Percentiles rank a stretch among this genome's conserved stretches.
Conservation (phyloP, 1,140 invertebrate genomes). For the Trichogramma pretiosum region DNA sequence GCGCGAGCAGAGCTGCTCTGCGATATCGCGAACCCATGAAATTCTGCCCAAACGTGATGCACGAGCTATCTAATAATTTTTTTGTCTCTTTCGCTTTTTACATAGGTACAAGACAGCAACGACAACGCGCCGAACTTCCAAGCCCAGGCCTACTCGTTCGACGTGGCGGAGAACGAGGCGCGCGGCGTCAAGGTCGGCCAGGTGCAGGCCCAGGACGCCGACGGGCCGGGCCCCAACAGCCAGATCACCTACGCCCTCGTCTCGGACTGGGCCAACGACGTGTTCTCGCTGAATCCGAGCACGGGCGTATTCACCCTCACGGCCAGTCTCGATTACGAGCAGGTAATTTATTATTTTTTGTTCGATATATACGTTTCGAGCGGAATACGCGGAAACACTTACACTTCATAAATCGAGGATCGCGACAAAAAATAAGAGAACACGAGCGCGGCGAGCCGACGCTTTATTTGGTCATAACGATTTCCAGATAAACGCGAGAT, state of each 20-base stretch:
- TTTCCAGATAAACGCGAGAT: too few relatives aligned
- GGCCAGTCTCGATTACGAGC: slow-evolving; percentile 84
- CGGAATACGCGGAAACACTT: too few relatives aligned
- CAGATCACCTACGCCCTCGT: slow-evolving; percentile 81
- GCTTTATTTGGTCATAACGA: too few relatives aligned
- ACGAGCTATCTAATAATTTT: too few relatives aligned
- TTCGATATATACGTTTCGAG: too few relatives aligned
- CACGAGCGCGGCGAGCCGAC: too few relatives aligned
- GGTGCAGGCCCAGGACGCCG: slow-evolving; percentile 73
- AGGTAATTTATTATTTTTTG: too few relatives aligned
- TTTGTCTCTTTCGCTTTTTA: slow-evolving; percentile 18
- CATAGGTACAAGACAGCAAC: slow-evolving; percentile 87
- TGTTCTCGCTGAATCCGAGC: slow-evolving; percentile 84
- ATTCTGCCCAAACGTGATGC: too few relatives aligned
- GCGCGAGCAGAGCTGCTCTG: too few relatives aligned
- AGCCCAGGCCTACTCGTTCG: slow-evolving; percentile 77
- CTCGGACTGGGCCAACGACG: slow-evolving; percentile 88
- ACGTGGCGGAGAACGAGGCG: slow-evolving; percentile 75
- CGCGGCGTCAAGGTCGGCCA: slow-evolving; percentile 73
- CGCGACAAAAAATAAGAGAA: too few relatives aligned
- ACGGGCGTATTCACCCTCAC: slow-evolving; percentile 84
- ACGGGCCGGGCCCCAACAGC: slow-evolving; percentile 74
- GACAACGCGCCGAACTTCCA: slow-evolving; percentile 88
- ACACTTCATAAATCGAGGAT: too few relatives aligned
- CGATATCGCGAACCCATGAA: too few relatives aligned